Base-by-base conservation (phyloP, 2,888 invertebrate genomes). In the Euzetes globulus region DNA sequence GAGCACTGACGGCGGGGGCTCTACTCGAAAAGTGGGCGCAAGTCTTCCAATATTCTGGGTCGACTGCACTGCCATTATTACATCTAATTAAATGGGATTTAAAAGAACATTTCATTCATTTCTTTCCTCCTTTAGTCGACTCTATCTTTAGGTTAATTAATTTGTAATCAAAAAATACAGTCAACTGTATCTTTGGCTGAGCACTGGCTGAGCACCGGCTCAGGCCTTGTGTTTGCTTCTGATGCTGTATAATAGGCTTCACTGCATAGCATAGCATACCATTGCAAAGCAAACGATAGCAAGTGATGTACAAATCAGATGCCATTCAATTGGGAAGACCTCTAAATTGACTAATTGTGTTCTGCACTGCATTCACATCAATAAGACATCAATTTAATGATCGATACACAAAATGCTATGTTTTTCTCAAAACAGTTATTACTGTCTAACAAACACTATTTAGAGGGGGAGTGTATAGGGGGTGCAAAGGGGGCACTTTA, bases 1-100 rank as follows among this genome's bases (percentile, higher is more conserved):
- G 17, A 33, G 29, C 3, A 74, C 71, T 17, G 37, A 58, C 9
- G 58, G 41, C 19, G 71, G 41, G 17, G 74, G 74, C 50, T 52
- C 45, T 41, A 47, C 37, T 19, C 45, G 45, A 33, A 58, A 73
- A 1, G 47, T 37, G 19, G 73, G 63, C 19, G 65, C 55, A 4
- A n/a, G n/a, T 55, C 7, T 22, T 13, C 15, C 29, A 17, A 27
- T 22, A 58, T 11, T n/a, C 5, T n/a, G 52, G 5, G n/a, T 15
- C 17, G 27, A 29, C 58, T 58, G 58, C 17, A 29, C 27, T 2
- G 17, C 58, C 19, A 17, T 6, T 27, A 25, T 27, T 27, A 13
- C 27, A 27, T 58, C 58, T 58, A 58, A 58, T 58, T 58, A 58
- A 15, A 27, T 27, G 13, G 58, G 58, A 27, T 58, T 58, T 58